Conservation (phyloP, 2,888 invertebrate genomes). For the Pterostichus niger region DNA sequence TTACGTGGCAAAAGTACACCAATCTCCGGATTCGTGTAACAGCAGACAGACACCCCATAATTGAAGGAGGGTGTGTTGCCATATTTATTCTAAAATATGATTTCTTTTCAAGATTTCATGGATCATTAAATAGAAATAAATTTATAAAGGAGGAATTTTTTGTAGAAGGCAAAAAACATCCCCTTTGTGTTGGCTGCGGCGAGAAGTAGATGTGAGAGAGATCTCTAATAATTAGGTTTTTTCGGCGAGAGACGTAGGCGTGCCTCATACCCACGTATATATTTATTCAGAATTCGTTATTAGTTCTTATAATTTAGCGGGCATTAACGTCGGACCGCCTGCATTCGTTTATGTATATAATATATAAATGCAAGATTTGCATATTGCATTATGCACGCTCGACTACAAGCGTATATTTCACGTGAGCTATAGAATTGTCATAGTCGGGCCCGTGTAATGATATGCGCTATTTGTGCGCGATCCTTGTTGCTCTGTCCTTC, state of each 20-base stretch:
- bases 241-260: conserved; percentile 54
- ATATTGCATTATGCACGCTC: conserved; percentile 64
- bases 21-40: not conserved
- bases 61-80: conserved; percentile 18
- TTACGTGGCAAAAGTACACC: conserved; percentile 2
- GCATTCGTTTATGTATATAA: conserved; percentile 66
- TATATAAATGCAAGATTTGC: conserved; percentile 66
- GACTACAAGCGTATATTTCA: conserved; percentile 64
- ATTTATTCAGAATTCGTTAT: conserved; percentile 67
- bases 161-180: conserved; percentile 27
- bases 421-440: conserved; percentile 67
- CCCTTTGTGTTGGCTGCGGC: conserved; percentile 9
- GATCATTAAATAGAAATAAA: conserved; percentile 39
- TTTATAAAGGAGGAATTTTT: conserved; percentile 38
- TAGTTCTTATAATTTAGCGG: conserved; percentile 67
- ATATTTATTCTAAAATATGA: conserved; percentile 20
- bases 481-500: conserved; percentile 16
- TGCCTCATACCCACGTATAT: conserved; percentile 45
- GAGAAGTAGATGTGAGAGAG: not conserved
- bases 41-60: not conserved
- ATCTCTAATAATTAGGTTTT: conserved; percentile 59
- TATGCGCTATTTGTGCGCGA: conserved; percentile 56
- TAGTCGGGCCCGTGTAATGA: conserved; percentile 57
- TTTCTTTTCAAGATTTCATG: conserved; percentile 40
- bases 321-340: conserved; percentile 65